Evolutionary conservation across 2,113 vertebrate genomes (phyloP).

Genomic region (Pelodiscus sinensis): DNA sequence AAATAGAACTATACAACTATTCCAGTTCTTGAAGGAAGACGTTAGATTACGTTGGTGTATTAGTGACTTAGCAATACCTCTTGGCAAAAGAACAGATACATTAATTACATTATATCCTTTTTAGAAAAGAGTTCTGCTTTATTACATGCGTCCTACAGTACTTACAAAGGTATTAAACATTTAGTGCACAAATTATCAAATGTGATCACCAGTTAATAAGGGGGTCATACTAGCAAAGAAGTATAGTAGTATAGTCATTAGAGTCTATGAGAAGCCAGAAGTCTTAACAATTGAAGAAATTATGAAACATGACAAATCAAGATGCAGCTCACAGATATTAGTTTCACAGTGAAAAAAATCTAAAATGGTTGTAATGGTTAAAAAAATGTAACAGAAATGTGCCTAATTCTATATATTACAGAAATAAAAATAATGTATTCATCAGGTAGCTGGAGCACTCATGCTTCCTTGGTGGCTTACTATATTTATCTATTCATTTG

Average conservation of each 20-base stretch:
- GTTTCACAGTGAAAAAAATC: neutral
- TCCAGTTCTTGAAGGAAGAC: neutral
- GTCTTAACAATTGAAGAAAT: neutral
- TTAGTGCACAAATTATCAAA: slow-evolving; percentile 29
- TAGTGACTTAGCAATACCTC: neutral
- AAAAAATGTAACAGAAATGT: neutral
- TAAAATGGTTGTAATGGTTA: neutral
- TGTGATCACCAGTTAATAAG: neutral
- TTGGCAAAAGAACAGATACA: neutral
- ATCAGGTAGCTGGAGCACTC: neutral
- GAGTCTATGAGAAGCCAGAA: neutral
- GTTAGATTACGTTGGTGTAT: neutral
- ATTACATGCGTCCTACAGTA: neutral
- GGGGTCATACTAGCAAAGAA: slow-evolving; percentile 10
- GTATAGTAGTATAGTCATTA: neutral
- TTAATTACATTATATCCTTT: neutral
- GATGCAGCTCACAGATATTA: neutral
- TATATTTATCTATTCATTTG: neutral
- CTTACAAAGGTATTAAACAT: neutral
- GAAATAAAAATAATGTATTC: neutral
- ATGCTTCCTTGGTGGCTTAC: neutral
- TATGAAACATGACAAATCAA: neutral
- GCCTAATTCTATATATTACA: neutral
- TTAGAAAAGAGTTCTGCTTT: neutral
- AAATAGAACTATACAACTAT: neutral